phyloP scores from a whole-genome alignment of 2,888 invertebrate genomes.

The Piscicola geometra region DNA sequence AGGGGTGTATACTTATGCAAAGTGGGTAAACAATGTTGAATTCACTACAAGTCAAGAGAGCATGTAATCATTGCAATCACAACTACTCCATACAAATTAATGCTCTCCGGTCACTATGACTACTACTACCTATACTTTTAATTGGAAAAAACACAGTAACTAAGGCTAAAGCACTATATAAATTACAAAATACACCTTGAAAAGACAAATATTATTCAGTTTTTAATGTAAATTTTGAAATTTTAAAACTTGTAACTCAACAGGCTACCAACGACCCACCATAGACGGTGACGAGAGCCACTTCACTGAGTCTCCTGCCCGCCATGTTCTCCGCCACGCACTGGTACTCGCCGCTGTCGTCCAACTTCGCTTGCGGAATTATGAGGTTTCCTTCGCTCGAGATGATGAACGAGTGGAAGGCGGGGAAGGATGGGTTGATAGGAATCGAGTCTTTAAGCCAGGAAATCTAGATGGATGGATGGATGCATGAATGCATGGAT shows the following conservation, averaged over 20 bases:
- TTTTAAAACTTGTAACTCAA: not conserved
- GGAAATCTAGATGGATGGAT: not conserved
- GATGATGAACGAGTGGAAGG: not conserved
- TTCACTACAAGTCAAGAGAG: not conserved
- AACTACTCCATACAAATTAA: not conserved
- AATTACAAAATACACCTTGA: too few species aligned
- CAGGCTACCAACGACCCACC: not conserved
- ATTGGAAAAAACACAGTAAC: too few species aligned
- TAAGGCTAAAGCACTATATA: too few species aligned
- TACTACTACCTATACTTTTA: not conserved
- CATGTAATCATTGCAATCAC: not conserved
- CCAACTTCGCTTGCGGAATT: not conserved
- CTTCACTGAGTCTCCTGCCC: slow-evolving; percentile 11
- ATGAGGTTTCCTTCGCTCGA: slow-evolving; percentile 12
- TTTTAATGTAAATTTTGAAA: too few species aligned
- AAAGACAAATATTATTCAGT: too few species aligned
- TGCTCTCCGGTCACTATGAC: not conserved
- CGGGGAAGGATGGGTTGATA: not conserved
- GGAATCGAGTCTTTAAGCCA: not conserved
- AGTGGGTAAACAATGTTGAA: too few species aligned
- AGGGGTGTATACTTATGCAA: too few species aligned
- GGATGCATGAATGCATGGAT: too few species aligned
- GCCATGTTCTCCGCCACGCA: slow-evolving; percentile 10
- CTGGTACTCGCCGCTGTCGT: not conserved
- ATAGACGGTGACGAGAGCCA: not conserved